Conservation (phyloP, 1,140 invertebrate species). For the Caenorhabditis brenneri region DNA sequence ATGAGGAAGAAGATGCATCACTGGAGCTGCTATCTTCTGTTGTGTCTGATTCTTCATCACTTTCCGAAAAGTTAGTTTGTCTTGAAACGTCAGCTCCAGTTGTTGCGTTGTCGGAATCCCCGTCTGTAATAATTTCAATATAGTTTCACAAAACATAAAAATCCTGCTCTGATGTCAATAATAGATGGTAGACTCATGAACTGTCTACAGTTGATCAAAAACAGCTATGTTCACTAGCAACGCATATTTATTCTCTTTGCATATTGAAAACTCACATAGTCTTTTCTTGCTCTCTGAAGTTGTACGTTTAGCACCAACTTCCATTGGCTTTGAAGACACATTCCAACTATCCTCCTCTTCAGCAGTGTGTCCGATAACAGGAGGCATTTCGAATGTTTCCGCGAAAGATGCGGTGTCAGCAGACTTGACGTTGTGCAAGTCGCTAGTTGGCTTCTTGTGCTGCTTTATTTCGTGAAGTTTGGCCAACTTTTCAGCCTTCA, state of each 20-base stretch:
- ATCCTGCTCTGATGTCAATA: too few relatives aligned
- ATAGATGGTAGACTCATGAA: too few relatives aligned
- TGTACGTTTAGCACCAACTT: neutral
- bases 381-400: conserved; percentile 7
- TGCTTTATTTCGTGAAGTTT: neutral
- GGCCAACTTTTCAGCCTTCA: conserved; percentile 29
- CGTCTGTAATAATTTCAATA: neutral
- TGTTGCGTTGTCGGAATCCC: neutral
- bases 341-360: neutral
- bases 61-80: conserved; percentile 67
- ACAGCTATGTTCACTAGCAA: too few relatives aligned
- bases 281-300: conserved; percentile 1
- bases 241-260: too few relatives aligned
- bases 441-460: neutral
- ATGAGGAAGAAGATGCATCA: neutral
- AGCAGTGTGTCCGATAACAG: neutral
- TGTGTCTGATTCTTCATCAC: conserved; percentile 52
- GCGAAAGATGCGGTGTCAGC: neutral
- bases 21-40: conserved; percentile 43
- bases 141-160: too few relatives aligned
- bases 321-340: neutral
- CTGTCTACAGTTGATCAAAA: too few relatives aligned
- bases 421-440: neutral
- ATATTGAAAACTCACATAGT: too few relatives aligned
- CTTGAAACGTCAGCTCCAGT: too few relatives aligned